Conservation (phyloP, 2,113 vertebrate species). For the Saimiri boliviensis region DNA sequence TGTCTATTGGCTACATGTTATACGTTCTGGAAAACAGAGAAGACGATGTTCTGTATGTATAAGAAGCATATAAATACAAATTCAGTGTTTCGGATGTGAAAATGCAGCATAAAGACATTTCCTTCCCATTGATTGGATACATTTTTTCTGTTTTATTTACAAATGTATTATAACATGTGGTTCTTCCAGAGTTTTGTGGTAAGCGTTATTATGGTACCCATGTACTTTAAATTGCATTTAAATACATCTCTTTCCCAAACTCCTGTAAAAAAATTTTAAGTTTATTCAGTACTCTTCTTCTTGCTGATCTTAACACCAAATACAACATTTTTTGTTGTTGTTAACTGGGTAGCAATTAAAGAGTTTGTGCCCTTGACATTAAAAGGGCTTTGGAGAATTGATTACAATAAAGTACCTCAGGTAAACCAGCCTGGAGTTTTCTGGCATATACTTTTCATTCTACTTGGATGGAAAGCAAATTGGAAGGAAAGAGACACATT, state of each 20-base stretch:
- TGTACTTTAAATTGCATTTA: not conserved
- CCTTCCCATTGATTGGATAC: not conserved
- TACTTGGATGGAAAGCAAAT: slow-evolving; percentile 35
- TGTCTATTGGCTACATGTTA: not conserved
- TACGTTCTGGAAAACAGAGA: not conserved
- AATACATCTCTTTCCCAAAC: not conserved
- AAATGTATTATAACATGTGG: not conserved
- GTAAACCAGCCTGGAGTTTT: not conserved
- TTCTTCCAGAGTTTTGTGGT: not conserved
- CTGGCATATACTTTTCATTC: not conserved
- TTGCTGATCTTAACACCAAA: not conserved
- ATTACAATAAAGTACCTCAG: not conserved
- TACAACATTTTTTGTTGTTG: not conserved
- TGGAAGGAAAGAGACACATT: slow-evolving; percentile 47
- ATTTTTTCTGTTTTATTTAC: not conserved
- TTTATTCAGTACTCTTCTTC: not conserved
- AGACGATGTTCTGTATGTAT: not conserved
- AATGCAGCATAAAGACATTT: not conserved
- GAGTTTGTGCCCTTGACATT: not conserved
- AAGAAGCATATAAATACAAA: not conserved
- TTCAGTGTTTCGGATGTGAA: not conserved
- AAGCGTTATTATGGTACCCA: not conserved
- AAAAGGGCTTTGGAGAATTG: not conserved
- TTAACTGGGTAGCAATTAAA: not conserved
- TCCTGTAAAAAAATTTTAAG: not conserved